Percentiles rank a stretch among this genome's conserved stretches.
Conservation (phyloP, 2,113 vertebrate species). For the Galbula dea region DNA sequence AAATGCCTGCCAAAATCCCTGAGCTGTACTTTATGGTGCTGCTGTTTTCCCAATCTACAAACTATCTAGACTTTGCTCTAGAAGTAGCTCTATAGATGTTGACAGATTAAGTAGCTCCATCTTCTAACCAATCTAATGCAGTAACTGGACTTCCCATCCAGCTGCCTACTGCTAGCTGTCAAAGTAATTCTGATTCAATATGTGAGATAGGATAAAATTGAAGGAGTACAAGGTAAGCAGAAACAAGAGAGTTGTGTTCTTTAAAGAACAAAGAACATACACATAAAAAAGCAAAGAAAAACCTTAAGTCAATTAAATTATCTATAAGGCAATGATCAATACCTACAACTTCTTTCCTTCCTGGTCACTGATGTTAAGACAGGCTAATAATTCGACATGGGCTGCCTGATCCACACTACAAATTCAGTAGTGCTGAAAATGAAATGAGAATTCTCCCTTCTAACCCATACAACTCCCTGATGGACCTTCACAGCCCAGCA, state of each 20-base stretch:
- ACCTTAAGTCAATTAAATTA: neutral
- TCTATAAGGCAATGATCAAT: neutral
- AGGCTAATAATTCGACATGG: neutral
- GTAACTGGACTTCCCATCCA: neutral
- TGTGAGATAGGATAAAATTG: neutral
- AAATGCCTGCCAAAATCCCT: neutral
- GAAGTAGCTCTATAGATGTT: neutral
- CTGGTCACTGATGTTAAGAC: neutral
- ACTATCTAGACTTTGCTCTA: neutral
- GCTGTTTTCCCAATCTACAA: neutral
- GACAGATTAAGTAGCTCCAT: neutral
- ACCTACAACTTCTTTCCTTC: neutral
- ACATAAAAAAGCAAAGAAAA: neutral
- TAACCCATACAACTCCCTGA: fast-evolving
- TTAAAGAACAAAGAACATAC: neutral
- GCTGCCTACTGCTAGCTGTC: neutral
- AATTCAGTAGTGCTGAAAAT: neutral
- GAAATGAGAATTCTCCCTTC: neutral
- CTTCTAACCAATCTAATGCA: neutral
- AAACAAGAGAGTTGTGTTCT: neutral
- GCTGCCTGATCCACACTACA: neutral
- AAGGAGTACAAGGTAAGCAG: neutral
- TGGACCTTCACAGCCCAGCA: neutral
- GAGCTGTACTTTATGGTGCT: neutral
- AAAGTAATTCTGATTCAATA: neutral